Evolutionary conservation across 2,797 vertebrate genomes (phyloP).

Genomic region (Falco biarmicus): DNA sequence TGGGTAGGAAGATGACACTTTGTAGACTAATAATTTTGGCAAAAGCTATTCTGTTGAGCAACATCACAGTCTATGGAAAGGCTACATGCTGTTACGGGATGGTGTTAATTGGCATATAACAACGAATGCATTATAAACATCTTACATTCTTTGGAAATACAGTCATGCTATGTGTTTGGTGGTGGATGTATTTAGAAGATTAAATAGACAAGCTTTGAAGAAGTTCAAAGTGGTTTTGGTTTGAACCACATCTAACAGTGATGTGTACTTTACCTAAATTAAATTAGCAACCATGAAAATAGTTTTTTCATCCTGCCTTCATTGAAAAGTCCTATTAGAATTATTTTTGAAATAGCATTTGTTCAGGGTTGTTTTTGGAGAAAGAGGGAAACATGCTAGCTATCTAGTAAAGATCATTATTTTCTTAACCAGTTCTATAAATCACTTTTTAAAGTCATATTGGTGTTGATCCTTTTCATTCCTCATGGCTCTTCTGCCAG

Average conservation of each 20-base stretch:
- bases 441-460: not conserved
- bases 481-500: not conserved
- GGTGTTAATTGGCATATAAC: slow-evolving; percentile 25
- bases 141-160: not conserved
- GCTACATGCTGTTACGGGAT: not conserved
- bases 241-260: slow-evolving; percentile 7
- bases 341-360: not conserved
- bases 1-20: not conserved
- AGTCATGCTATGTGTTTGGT: not conserved
- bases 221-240: slow-evolving; percentile 27
- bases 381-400: not conserved
- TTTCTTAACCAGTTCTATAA: not conserved
- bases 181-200: not conserved
- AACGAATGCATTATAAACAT: not conserved
- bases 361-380: not conserved
- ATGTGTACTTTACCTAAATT: not conserved
- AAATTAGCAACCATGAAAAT: not conserved
- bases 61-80: slow-evolving; percentile 14
- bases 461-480: not conserved
- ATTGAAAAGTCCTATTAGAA: not conserved
- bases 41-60: not conserved
- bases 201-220: slow-evolving; percentile 21
- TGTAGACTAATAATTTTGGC: slow-evolving; percentile 6
- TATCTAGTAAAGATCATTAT: not conserved
- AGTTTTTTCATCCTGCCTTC: not conserved